A percentile compares a stretch with the other conserved stretches of the same genome.
These are phyloP conservation scores for Oophaga sylvatica DNA, from an alignment of 2,797 vertebrate genomes.

Conservation along the genomic window DNA sequence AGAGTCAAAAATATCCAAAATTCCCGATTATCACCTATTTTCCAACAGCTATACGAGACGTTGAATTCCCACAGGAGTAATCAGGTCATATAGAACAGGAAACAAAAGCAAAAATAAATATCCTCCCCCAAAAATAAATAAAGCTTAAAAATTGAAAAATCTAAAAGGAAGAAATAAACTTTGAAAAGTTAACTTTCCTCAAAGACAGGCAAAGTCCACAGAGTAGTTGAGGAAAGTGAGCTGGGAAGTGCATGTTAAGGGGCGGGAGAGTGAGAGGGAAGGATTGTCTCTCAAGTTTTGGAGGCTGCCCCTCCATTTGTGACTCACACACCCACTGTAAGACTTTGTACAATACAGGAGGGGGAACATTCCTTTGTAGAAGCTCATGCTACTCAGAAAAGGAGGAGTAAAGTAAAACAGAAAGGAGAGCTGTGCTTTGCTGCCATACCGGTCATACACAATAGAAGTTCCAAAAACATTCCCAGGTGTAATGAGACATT, in stretches of 20 bases:
- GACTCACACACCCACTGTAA: conserved; percentile 52
- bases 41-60: neutral
- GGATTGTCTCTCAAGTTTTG: conserved; percentile 10
- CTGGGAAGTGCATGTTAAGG: conserved; percentile 29
- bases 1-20: conserved; percentile 13
- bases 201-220: neutral
- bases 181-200: conserved; percentile 13
- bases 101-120: neutral
- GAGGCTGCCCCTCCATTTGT: conserved; percentile 37
- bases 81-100: neutral
- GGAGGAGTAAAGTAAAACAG: conserved; percentile 20
- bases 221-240: conserved; percentile 11
- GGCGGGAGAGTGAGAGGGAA: conserved; percentile 36
- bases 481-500: neutral
- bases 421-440: neutral
- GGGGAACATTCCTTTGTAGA: conserved; percentile 47
- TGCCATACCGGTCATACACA: neutral
- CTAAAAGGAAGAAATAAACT: neutral
- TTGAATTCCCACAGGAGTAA: neutral
- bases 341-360: conserved; percentile 48
- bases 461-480: neutral
- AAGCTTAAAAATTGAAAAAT: neutral
- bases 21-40: neutral
- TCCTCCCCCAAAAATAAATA: neutral
- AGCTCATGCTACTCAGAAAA: conserved; percentile 27